Percentiles rank a stretch among this genome's conserved stretches.
phyloP scores from a whole-genome alignment of 37 sponge, comb jelly and placozoan species.

The Haliclona indistincta region DNA sequence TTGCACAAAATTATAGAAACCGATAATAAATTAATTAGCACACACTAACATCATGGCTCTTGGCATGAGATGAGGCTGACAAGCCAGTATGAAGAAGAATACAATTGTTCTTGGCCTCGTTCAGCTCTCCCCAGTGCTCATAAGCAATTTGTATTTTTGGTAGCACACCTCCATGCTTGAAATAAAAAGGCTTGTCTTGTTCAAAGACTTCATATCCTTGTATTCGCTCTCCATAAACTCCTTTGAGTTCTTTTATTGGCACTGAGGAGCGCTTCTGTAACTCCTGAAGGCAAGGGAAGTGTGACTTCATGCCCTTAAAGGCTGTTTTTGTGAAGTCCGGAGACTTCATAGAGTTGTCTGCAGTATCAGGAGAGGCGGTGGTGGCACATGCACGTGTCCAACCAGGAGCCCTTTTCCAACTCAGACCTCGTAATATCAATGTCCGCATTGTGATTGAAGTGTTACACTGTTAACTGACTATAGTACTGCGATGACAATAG shows the following conservation, averaged over 20 bases:
- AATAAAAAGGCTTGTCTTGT: constrained; percentile 34
- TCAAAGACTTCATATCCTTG: constrained; percentile 48
- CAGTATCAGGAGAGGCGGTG: too few species aligned
- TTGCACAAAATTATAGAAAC: constrained; percentile 15
- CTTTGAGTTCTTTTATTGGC: not conserved
- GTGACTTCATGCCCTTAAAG: not conserved
- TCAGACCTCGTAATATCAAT: too few species aligned
- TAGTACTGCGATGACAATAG: too few species aligned
- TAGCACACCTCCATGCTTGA: constrained; percentile 67
- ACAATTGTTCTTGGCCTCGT: constrained; percentile 48
- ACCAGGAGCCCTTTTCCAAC: too few species aligned
- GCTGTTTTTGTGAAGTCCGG: not conserved
- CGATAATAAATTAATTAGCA: not conserved
- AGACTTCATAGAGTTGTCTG: not conserved
- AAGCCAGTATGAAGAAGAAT: constrained; percentile 68
- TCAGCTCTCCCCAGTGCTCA: constrained; percentile 81
- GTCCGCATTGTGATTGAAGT: too few species aligned
- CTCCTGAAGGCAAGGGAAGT: not conserved
- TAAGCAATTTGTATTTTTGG: constrained; percentile 65
- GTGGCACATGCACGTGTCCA: too few species aligned
- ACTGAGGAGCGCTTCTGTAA: not conserved
- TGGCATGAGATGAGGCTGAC: constrained; percentile 82
- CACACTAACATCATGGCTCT: constrained; percentile 56
- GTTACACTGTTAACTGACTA: too few species aligned
- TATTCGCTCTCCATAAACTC: constrained; percentile 60